phyloP scores from a whole-genome alignment of 2,888 invertebrate species.

The Andrena camellia region DNA sequence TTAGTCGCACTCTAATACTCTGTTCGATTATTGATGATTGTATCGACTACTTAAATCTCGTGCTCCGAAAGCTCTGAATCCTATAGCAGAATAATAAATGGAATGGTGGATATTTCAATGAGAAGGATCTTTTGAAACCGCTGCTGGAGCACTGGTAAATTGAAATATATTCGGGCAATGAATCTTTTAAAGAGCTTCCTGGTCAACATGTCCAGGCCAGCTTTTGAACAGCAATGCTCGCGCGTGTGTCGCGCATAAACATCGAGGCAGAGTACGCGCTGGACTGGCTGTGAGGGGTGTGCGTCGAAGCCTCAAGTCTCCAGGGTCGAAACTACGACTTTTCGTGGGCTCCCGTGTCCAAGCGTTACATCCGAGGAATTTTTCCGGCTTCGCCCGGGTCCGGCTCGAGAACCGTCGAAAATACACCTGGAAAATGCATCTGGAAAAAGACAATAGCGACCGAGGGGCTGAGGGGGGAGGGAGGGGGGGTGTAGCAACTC shows the following conservation, averaged over 20 bases:
- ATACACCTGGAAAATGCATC: slow-evolving; percentile 47
- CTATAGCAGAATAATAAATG: background rate
- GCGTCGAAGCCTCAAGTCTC: slow-evolving; percentile 56
- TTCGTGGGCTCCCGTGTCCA: slow-evolving; percentile 54
- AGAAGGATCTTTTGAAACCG: background rate
- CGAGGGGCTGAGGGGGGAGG: background rate
- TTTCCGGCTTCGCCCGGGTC: slow-evolving; percentile 67
- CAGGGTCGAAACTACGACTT: slow-evolving; percentile 66
- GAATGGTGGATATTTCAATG: background rate
- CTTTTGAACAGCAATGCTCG: background rate
- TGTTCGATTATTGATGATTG: too few relatives aligned
- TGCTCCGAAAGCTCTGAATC: too few relatives aligned
- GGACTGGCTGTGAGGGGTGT: slow-evolving; percentile 7
- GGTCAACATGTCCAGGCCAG: background rate
- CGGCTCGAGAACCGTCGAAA: slow-evolving; percentile 42
- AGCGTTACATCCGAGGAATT: slow-evolving; percentile 64
- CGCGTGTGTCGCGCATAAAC: background rate
- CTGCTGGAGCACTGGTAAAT: background rate
- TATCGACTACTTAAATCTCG: too few relatives aligned
- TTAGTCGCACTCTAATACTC: too few relatives aligned
- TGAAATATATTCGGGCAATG: slow-evolving; percentile 4
- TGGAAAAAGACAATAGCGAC: slow-evolving; percentile 61
- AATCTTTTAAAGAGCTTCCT: slow-evolving; percentile 4
- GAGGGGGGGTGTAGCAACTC: slow-evolving; percentile 30
- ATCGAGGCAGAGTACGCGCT: slow-evolving; percentile 25